Conservation (phyloP, 2,888 invertebrate species). For the Vesta saturnalis region DNA sequence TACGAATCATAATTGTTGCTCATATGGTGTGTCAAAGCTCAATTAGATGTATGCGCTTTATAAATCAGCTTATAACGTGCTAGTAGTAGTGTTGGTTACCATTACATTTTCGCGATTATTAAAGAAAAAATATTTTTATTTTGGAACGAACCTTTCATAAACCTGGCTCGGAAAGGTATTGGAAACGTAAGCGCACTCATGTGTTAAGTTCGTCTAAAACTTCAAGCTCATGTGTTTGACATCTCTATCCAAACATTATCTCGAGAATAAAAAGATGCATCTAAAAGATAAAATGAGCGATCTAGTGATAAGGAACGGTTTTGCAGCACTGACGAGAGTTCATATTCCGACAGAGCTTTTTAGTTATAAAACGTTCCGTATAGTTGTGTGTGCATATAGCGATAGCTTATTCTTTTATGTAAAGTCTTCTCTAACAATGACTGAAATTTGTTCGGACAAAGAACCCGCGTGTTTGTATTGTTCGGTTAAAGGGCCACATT, state of each 20-base stretch:
- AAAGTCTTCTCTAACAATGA: conserved; percentile 51
- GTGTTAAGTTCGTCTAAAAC: conserved; percentile 37
- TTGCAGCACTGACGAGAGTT: conserved; percentile 42
- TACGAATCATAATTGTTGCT: conserved; percentile 23
- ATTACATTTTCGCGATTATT: not conserved
- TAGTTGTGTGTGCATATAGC: conserved; percentile 16
- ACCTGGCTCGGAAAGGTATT: conserved; percentile 19
- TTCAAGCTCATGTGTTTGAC: conserved; percentile 57
- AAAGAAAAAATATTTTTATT: not conserved
- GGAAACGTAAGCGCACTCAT: conserved; percentile 27
- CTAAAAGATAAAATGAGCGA: conserved; percentile 52
- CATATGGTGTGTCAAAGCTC: conserved; percentile 10
- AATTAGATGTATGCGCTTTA: conserved; percentile 4
- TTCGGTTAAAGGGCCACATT: conserved; percentile 47
- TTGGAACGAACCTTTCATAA: not conserved
- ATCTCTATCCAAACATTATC: conserved; percentile 59
- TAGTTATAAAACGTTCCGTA: conserved; percentile 21
- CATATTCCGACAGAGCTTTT: conserved; percentile 44
- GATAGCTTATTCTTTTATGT: conserved; percentile 51
- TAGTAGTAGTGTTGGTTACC: not conserved
- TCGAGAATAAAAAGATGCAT: conserved; percentile 60
- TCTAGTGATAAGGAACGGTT: conserved; percentile 53
- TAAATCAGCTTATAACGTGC: not conserved
- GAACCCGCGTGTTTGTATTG: conserved; percentile 47
- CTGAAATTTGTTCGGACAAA: conserved; percentile 53